A percentile compares a stretch with the other conserved stretches of the same genome.
Conservation (phyloP, 2,113 vertebrate species). For the Gavialis gangeticus region DNA sequence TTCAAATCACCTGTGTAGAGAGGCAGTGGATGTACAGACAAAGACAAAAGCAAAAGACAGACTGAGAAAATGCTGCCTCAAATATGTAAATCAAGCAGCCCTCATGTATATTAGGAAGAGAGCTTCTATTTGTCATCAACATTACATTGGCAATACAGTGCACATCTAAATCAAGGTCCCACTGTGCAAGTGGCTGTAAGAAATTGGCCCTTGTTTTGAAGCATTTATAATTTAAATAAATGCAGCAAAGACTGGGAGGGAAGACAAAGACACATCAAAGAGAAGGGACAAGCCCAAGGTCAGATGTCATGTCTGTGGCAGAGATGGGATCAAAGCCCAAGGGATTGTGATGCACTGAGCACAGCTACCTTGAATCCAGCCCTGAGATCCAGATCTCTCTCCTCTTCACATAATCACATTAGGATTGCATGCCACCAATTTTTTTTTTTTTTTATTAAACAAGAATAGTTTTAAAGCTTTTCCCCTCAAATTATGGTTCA, state of each 20-base stretch:
- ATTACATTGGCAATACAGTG: neutral
- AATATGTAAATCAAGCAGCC: neutral
- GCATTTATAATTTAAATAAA: neutral
- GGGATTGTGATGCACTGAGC: neutral
- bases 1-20: neutral
- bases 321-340: neutral
- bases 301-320: no score
- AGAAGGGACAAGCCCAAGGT: fast-evolving
- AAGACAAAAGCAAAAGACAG: neutral
- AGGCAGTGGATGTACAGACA: neutral
- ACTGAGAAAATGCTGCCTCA: neutral
- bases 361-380: neutral
- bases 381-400: slow-evolving; percentile 15
- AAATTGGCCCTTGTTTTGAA: neutral
- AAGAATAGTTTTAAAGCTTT: slow-evolving; percentile 70
- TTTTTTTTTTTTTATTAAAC: slow-evolving; percentile 69
- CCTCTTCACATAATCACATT: slow-evolving; percentile 50
- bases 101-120: neutral
- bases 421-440: slow-evolving; percentile 56
- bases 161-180: neutral
- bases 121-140: neutral
- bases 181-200: neutral
- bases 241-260: neutral
- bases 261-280: neutral
- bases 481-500: slow-evolving; percentile 76